Base-by-base conservation (phyloP, 2,113 vertebrate genomes). In the Archilochus colubris region DNA sequence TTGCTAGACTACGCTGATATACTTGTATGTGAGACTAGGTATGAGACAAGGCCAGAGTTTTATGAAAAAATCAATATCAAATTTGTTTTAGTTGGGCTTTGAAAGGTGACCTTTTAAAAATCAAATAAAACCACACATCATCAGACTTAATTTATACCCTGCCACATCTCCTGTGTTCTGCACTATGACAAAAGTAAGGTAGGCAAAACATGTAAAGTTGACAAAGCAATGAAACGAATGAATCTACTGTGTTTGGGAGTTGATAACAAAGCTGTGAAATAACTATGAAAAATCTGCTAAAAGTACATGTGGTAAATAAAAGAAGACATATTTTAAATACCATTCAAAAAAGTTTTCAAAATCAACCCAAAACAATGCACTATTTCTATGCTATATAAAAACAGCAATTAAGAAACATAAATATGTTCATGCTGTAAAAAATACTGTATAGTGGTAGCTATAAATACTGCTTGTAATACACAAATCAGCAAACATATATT, bases 61-160 rank as follows among this genome's bases (percentile, higher is more conserved):
- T 82, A 89, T 73, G 57, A 87, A 73, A 84, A 96, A 93, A 89
- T 93, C 74, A 85, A 83, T 94, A 92, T 53, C 22, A 66, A 87
- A 92, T 91, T 85, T 89, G 54, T 79, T 95, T 93, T 55, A 77
- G 81, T n/a, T 80, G n/a, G 43, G 40, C 24, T 94, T 87, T 82
- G 63, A 70, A 85, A 82, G 78, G 61, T 88, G 73, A 77, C 46
- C 66, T 94, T 69, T 87, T 69, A 64, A 93, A 94, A 94, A 69
- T 69, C 4, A 2, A 75, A 66, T 38, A 38, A 61, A 79, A 6
- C 18, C 66, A 70, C 46, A 70, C 17, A 76, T 75, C 48, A 67
- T 54, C 68, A 53, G 51, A 62, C 87, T 91, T 80, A 73, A 82
- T 92, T 94, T 76, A 38, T 67, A 30, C 31, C 73, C 69, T 80